A percentile compares a stretch with the other conserved stretches of the same genome.
These are phyloP conservation scores for Cuculus canorus DNA, from an alignment of 2,797 vertebrate genomes.

Conservation along the genomic window DNA sequence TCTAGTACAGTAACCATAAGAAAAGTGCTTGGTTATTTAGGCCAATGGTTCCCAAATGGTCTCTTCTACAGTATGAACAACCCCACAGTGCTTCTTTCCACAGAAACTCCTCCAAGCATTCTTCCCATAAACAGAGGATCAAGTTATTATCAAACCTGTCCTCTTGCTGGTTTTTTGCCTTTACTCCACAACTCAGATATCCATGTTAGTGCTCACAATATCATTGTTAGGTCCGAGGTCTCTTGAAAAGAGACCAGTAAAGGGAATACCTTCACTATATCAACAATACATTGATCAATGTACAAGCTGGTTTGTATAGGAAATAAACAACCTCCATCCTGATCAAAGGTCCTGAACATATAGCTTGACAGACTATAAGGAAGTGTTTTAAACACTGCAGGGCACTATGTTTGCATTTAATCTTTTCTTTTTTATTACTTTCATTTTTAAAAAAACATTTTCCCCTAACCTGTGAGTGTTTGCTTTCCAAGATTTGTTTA, in stretches of 20 bases:
- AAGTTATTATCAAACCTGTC: background rate
- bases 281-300: constrained; percentile 64
- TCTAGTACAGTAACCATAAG: background rate
- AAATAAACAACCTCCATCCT: constrained; percentile 63
- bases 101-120: background rate
- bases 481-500: constrained; percentile 66
- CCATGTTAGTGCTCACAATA: background rate
- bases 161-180: background rate
- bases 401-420: constrained; percentile 61
- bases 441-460: background rate
- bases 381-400: constrained; percentile 65
- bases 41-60: background rate
- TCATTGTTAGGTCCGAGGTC: background rate
- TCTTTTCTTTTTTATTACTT: constrained; percentile 57
- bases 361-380: constrained; percentile 59
- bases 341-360: constrained; percentile 67
- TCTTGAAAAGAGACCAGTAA: background rate
- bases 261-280: constrained; percentile 20
- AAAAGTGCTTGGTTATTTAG: background rate
- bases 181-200: background rate
- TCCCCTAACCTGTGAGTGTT: constrained; percentile 56
- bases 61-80: background rate
- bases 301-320: constrained; percentile 51
- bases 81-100: background rate
- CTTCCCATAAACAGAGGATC: background rate